Evolutionary conservation across 2,113 vertebrate species (phyloP).

Genomic region (Oryzias melastigma): DNA sequence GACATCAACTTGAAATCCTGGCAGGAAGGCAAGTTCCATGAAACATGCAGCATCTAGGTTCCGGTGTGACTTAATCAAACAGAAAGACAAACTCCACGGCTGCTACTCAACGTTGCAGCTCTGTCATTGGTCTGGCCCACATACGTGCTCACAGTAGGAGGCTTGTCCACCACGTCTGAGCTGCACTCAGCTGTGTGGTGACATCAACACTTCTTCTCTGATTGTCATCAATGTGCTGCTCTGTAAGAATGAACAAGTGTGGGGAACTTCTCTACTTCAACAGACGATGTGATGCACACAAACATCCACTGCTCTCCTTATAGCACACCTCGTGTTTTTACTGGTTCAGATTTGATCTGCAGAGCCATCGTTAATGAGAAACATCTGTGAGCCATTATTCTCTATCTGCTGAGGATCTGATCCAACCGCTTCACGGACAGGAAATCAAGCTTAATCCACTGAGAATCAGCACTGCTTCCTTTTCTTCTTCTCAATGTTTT

Average conservation of each 20-base stretch:
- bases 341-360: too few species aligned
- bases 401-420: too few species aligned
- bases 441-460: too few species aligned
- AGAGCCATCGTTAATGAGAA: too few species aligned
- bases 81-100: conserved; percentile 16
- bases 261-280: conserved; percentile 86
- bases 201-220: conserved; percentile 79
- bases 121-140: conserved; percentile 1
- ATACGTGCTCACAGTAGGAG: conserved; percentile 9
- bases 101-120: conserved; percentile 19
- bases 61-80: conserved; percentile 23
- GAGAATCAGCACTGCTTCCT: too few species aligned
- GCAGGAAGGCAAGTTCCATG: conserved; percentile 61
- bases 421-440: too few species aligned
- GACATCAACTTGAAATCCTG: conserved; percentile 53
- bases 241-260: conserved; percentile 83
- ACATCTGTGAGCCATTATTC: too few species aligned
- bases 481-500: too few species aligned
- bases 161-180: conserved; percentile 20
- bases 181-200: conserved; percentile 79
- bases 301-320: neutral
- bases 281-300: conserved; percentile 38
- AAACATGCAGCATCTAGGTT: conserved; percentile 45
- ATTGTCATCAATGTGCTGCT: conserved; percentile 90
- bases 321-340: too few species aligned